These are phyloP conservation scores for Leptopilina boulardi DNA, from an alignment of 1,140 invertebrate genomes.

Conservation along the genomic window DNA sequence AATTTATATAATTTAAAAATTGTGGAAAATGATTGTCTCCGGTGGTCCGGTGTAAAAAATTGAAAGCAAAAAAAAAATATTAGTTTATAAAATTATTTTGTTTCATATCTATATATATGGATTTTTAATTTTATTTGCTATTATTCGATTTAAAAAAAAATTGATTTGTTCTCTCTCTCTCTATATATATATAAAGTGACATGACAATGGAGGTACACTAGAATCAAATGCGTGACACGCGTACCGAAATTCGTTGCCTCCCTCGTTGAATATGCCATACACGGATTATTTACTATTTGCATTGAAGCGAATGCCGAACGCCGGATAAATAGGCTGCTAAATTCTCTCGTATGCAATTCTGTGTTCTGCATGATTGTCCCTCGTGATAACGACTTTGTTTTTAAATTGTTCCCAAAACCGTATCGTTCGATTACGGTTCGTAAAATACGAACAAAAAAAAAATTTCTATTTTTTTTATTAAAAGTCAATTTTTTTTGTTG, in stretches of 20 bases:
- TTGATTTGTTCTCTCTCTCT: conserved; percentile 14
- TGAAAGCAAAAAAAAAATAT: no score
- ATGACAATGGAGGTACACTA: neutral
- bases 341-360: conserved; percentile 29
- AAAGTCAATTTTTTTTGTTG: neutral
- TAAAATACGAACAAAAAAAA: neutral
- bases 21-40: no score
- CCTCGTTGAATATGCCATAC: conserved; percentile 34
- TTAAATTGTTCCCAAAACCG: conserved; percentile 13
- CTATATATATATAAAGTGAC: neutral
- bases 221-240: conserved; percentile 39
- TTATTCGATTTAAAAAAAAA: neutral
- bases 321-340: conserved; percentile 26
- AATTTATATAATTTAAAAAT: no score
- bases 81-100: no score
- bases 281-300: conserved; percentile 44
- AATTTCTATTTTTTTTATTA: neutral
- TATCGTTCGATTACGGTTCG: conserved; percentile 23
- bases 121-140: neutral
- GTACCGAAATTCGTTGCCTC: conserved; percentile 26
- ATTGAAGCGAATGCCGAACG: conserved; percentile 33
- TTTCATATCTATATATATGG: neutral
- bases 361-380: conserved; percentile 16
- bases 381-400: conserved; percentile 14
- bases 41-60: no score